Conservation (phyloP, 2,888 invertebrate species). For the Barypeithes pellucidus region DNA sequence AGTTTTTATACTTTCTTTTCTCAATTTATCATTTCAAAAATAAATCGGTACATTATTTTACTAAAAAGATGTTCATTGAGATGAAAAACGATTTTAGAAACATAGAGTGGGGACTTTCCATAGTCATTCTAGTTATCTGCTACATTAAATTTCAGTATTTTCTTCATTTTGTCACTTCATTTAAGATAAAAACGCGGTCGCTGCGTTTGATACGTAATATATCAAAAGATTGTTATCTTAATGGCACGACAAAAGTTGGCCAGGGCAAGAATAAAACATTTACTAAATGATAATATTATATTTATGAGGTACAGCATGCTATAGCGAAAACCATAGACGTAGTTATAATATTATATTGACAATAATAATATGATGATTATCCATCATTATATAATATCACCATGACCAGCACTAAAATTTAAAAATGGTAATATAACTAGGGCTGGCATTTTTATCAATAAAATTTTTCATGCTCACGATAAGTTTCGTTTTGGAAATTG, state of each 20-base stretch:
- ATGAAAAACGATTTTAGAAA: not conserved
- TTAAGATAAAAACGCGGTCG: constrained; percentile 50
- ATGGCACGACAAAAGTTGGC: constrained; percentile 48
- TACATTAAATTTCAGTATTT: constrained; percentile 51
- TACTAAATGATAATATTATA: constrained; percentile 46
- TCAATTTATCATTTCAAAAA: not conserved
- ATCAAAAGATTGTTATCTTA: constrained; percentile 52
- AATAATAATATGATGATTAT: too few relatives aligned
- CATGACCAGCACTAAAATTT: too few relatives aligned
- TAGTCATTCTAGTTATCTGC: constrained; percentile 37
- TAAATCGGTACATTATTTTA: not conserved
- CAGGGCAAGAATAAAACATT: constrained; percentile 49
- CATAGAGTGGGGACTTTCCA: constrained; percentile 14
- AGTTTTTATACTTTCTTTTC: not conserved
- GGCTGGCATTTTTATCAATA: too few relatives aligned
- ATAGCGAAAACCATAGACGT: constrained; percentile 10
- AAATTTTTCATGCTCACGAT: too few relatives aligned
- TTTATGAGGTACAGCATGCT: constrained; percentile 29
- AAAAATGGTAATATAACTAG: too few relatives aligned
- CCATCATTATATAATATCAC: too few relatives aligned
- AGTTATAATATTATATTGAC: not conserved
- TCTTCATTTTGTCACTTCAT: constrained; percentile 53
- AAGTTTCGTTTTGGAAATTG: too few relatives aligned
- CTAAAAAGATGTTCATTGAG: not conserved
- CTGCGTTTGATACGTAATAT: constrained; percentile 51